phyloP scores from a whole-genome alignment of 1,140 invertebrate species.

The Aporrectodea caliginosa region DNA sequence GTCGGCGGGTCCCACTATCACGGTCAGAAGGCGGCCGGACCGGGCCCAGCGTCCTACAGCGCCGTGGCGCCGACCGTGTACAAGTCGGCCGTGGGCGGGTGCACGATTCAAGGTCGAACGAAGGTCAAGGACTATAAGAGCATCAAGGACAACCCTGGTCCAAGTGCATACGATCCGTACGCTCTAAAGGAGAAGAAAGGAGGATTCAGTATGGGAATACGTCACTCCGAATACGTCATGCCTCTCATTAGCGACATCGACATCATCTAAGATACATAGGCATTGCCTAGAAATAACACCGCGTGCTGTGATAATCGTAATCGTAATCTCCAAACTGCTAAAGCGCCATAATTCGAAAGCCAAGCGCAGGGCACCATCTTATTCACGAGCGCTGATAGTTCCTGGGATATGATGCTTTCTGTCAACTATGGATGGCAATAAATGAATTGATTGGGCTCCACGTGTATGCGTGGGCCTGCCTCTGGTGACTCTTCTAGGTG shows the following conservation, averaged over 20 bases:
- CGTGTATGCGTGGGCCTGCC: too few relatives aligned
- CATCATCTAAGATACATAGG: not conserved
- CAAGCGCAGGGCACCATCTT: too few relatives aligned
- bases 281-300: too few relatives aligned
- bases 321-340: too few relatives aligned
- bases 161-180: slow-evolving; percentile 28
- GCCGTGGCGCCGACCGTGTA: slow-evolving; percentile 16
- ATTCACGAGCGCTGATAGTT: too few relatives aligned
- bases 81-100: slow-evolving; percentile 17
- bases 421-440: too few relatives aligned
- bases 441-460: too few relatives aligned
- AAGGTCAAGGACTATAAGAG: slow-evolving; percentile 24
- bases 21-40: slow-evolving; percentile 10
- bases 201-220: slow-evolving; percentile 29
- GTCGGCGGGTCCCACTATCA: slow-evolving; percentile 24
- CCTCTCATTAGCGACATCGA: slow-evolving; percentile 29
- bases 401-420: too few relatives aligned
- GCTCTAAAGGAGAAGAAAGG: not conserved
- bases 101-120: slow-evolving; percentile 27
- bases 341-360: too few relatives aligned
- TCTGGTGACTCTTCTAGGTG: too few relatives aligned
- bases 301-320: too few relatives aligned
- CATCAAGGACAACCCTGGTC: slow-evolving; percentile 31
- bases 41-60: slow-evolving; percentile 28
- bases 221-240: slow-evolving; percentile 28